phyloP scores from a whole-genome alignment of 2,113 vertebrate genomes.

The Calonectris borealis region DNA sequence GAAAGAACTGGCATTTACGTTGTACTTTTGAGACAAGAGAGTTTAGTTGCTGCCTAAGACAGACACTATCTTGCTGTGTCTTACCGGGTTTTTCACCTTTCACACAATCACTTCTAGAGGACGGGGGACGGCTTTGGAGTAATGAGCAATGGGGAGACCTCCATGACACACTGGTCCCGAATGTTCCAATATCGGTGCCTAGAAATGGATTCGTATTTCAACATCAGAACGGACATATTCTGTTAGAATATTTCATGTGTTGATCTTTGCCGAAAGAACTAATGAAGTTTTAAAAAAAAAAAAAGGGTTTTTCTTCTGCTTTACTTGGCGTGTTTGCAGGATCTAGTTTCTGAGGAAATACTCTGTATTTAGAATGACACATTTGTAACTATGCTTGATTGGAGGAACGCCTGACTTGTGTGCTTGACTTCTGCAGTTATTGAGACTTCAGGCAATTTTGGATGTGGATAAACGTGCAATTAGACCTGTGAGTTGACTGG shows the following conservation, averaged over 20 bases:
- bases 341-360: neutral
- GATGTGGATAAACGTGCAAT: neutral
- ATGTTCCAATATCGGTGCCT: rapidly evolving
- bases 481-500: neutral
- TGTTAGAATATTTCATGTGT: neutral
- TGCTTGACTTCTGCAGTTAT: neutral
- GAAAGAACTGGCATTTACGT: neutral
- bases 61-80: neutral
- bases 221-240: neutral
- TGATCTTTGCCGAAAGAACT: neutral
- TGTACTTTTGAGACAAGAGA: neutral
- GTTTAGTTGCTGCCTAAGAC: neutral
- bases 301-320: neutral
- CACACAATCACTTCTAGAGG: neutral
- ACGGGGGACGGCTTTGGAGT: neutral
- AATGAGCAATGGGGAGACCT: neutral
- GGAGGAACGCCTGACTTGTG: neutral
- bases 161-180: neutral
- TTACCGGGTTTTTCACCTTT: neutral
- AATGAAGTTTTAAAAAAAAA: neutral
- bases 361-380: neutral
- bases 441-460: neutral
- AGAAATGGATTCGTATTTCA: neutral
- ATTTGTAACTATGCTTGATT: neutral
- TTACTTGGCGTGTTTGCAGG: neutral